A percentile compares a stretch with the other conserved stretches of the same genome.
phyloP scores from a whole-genome alignment of 2,113 vertebrate species.

The Patagioenas fasciata region DNA sequence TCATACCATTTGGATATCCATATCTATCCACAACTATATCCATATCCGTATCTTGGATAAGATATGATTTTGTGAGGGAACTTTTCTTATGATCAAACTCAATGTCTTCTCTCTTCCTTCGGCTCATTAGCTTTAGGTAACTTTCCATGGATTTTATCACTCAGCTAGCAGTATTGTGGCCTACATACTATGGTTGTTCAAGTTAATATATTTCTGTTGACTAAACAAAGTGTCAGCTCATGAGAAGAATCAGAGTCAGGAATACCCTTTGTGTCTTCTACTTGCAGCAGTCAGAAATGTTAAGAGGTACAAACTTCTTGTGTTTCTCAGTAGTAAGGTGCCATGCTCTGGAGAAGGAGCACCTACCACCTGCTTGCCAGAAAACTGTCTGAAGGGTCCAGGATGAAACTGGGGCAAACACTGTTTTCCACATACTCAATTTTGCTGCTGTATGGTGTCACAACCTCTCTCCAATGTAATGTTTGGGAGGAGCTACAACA shows the following conservation, averaged over 20 bases:
- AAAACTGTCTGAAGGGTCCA: not conserved
- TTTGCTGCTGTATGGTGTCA: not conserved
- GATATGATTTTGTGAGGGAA: not conserved
- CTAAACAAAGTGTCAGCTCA: not conserved
- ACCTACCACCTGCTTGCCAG: not conserved
- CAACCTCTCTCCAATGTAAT: not conserved
- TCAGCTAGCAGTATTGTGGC: not conserved
- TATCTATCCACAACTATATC: too few species aligned
- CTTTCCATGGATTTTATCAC: not conserved
- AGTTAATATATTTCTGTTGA: not conserved
- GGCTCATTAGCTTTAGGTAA: not conserved
- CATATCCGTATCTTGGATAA: not conserved
- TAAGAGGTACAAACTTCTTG: not conserved
- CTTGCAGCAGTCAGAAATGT: not conserved
- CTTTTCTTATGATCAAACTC: not conserved
- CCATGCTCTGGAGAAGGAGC: not conserved
- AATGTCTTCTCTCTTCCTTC: not conserved
- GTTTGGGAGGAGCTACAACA: not conserved
- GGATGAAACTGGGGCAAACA: not conserved
- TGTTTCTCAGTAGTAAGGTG: not conserved
- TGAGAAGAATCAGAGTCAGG: not conserved
- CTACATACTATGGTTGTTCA: not conserved
- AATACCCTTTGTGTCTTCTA: not conserved
- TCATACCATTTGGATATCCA: too few species aligned
- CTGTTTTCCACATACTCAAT: not conserved